Evolutionary conservation across 1,140 invertebrate species (phyloP).

Genomic region (Saccostrea echinata): DNA sequence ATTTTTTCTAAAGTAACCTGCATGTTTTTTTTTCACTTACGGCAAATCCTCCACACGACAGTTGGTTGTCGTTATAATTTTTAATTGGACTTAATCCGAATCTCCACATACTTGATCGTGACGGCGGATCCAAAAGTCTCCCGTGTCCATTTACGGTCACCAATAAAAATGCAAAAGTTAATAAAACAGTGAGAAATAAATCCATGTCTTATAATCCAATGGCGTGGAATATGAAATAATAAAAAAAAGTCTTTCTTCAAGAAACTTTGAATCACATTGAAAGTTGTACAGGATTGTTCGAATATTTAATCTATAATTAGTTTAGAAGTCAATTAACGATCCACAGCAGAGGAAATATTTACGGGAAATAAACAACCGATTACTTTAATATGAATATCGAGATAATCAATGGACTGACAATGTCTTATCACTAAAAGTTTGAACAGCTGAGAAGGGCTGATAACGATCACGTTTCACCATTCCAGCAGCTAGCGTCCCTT

Average conservation of each 20-base stretch:
- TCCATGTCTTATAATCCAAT: background rate
- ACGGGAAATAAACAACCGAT: background rate
- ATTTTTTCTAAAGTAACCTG: too few relatives aligned
- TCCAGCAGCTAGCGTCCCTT: too few relatives aligned
- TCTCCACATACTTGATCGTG: slow-evolving; percentile 95
- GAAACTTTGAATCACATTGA: background rate
- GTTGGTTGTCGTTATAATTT: slow-evolving; percentile 95
- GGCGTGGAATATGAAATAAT: background rate
- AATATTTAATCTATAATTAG: background rate
- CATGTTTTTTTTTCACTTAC: slow-evolving; percentile 44
- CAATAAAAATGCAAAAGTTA: background rate
- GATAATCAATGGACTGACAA: background rate
- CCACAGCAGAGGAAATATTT: background rate
- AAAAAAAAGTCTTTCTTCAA: background rate
- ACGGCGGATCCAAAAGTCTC: slow-evolving; percentile 92
- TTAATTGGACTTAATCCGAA: slow-evolving; percentile 93
- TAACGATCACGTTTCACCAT: too few relatives aligned
- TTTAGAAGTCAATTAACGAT: background rate
- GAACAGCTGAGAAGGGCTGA: too few relatives aligned
- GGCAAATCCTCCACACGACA: slow-evolving; percentile 89
- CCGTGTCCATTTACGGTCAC: slow-evolving; percentile 84
- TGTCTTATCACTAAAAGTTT: background rate
- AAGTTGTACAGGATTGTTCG: background rate
- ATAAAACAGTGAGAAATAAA: background rate
- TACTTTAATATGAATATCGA: background rate